These are phyloP conservation scores for Spodoptera picta DNA, from an alignment of 2,888 invertebrate genomes.

Conservation along the genomic window DNA sequence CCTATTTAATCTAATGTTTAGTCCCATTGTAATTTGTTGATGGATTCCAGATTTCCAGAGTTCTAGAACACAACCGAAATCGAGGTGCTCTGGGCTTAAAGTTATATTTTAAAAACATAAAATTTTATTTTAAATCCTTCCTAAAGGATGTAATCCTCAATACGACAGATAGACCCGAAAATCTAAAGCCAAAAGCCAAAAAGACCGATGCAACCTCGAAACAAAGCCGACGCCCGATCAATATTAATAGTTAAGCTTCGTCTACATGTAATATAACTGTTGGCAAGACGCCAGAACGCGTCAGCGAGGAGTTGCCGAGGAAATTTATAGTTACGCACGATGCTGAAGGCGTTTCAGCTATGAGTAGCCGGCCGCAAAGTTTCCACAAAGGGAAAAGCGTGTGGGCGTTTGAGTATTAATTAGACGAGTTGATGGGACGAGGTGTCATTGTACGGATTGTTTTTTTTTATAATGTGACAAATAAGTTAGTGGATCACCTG, in stretches of 20 bases:
- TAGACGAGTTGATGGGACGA: not conserved
- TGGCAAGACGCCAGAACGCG: constrained; percentile 65
- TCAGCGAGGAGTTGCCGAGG: constrained; percentile 61
- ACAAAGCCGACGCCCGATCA: constrained; percentile 56
- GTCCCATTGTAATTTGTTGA: too few species aligned
- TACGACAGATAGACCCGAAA: constrained; percentile 15
- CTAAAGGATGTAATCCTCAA: not conserved
- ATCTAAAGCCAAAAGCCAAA: constrained; percentile 29
- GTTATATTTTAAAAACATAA: too few species aligned
- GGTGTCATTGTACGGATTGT: too few species aligned
- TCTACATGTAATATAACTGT: constrained; percentile 54
- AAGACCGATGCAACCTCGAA: constrained; percentile 37
- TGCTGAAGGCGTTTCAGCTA: constrained; percentile 53
- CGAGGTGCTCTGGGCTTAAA: too few species aligned
- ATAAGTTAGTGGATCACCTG: not conserved
- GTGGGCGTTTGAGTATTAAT: constrained; percentile 24
- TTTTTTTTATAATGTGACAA: too few species aligned
- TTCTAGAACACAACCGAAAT: too few species aligned
- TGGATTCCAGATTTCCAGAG: too few species aligned
- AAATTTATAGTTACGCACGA: constrained; percentile 66
- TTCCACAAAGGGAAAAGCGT: constrained; percentile 47
- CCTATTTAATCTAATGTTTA: too few species aligned
- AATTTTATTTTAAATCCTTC: not conserved
- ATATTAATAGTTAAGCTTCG: constrained; percentile 58
- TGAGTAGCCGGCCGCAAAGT: constrained; percentile 56